Conservation (phyloP, 2,888 invertebrate genomes). For the Mellilla xanthometata region DNA sequence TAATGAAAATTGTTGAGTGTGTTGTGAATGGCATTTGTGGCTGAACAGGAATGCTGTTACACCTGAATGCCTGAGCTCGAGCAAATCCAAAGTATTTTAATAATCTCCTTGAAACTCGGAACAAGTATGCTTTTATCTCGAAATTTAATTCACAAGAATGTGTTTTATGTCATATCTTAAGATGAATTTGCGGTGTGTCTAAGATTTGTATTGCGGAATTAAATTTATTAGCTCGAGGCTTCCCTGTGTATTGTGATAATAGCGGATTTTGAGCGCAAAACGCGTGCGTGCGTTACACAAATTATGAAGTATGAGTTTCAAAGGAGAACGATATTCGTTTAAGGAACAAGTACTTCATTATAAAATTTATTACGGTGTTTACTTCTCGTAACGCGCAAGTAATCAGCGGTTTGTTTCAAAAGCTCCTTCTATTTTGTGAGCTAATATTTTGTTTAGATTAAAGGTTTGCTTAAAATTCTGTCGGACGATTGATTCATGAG, state of each 20-base stretch:
- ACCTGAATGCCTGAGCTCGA: constrained; percentile 27
- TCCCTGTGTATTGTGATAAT: not conserved
- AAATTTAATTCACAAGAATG: constrained; percentile 47
- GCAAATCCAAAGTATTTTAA: constrained; percentile 61
- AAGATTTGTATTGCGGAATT: constrained; percentile 16
- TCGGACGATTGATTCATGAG: constrained; percentile 12
- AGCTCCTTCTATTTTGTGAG: no score
- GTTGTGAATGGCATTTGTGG: constrained; percentile 34
- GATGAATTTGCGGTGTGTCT: constrained; percentile 21
- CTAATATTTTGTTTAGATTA: not conserved
- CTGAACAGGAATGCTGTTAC: constrained; percentile 31
- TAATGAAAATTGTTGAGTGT: constrained; percentile 53
- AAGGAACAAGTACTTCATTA: no score
- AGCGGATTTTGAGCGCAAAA: not conserved
- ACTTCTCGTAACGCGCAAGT: no score
- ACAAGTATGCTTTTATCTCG: constrained; percentile 33
- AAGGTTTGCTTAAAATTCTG: constrained; percentile 5
- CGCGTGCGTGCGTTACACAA: not conserved
- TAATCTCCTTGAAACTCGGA: constrained; percentile 47
- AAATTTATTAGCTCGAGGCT: constrained; percentile 6
- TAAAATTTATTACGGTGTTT: no score
- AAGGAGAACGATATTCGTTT: no score
- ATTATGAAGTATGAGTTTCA: not conserved
- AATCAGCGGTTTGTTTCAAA: no score
- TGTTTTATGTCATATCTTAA: constrained; percentile 28